Conservation (phyloP, 2,113 vertebrate species). For the Clupea harengus region DNA sequence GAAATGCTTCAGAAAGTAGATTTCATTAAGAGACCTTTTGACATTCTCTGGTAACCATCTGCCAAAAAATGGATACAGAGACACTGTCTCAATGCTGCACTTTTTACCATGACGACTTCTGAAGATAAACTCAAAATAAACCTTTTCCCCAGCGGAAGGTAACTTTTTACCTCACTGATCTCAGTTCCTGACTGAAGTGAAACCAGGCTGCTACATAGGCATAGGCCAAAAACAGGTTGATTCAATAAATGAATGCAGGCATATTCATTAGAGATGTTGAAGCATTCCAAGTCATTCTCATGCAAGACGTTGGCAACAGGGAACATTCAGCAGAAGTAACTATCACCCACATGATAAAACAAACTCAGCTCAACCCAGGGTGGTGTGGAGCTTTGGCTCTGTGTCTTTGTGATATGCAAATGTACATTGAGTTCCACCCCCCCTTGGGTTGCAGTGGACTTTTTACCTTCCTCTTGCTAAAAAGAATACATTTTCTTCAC, state of each 20-base stretch:
- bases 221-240: not conserved
- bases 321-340: not conserved
- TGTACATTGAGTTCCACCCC: not conserved
- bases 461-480: not conserved
- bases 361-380: not conserved
- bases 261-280: not conserved
- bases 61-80: not conserved
- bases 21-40: not conserved
- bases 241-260: not conserved
- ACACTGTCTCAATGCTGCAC: not conserved
- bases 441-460: constrained; percentile 1
- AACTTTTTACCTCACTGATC: too few relatives aligned
- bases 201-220: not conserved
- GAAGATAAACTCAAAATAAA: too few relatives aligned
- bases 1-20: not conserved
- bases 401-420: not conserved
- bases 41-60: not conserved
- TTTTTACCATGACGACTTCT: not conserved
- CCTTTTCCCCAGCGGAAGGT: too few relatives aligned
- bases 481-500: not conserved
- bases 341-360: not conserved
- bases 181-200: not conserved
- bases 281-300: not conserved
- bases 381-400: not conserved
- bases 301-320: not conserved